Evolutionary conservation across 2,888 invertebrate species (phyloP).

Genomic region (Falcaria lacertinaria): DNA sequence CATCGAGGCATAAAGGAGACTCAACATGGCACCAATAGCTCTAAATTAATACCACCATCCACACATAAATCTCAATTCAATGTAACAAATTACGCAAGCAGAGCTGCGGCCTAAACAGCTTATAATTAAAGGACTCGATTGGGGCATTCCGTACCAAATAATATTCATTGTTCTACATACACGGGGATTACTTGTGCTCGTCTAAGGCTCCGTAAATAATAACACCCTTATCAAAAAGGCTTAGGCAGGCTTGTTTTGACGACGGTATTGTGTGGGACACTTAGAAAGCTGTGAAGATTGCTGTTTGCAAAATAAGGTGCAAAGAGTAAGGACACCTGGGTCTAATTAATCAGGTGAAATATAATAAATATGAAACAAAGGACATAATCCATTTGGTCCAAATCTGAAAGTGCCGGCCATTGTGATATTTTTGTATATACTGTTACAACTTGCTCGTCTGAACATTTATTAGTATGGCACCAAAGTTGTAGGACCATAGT

Average conservation of each 20-base stretch:
- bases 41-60: not conserved
- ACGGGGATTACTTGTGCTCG: constrained; percentile 40
- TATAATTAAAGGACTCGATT: constrained; percentile 1
- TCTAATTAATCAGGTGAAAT: no score
- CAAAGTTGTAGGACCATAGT: no score
- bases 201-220: constrained; percentile 45
- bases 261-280: not conserved
- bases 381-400: no score
- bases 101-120: not conserved
- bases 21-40: not conserved
- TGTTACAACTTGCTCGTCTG: no score
- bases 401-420: no score
- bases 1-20: not conserved
- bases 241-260: constrained; percentile 20
- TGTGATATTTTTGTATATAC: no score
- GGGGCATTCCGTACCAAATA: constrained; percentile 7
- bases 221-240: constrained; percentile 60
- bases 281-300: constrained; percentile 4
- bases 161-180: constrained; percentile 26
- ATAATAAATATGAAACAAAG: no score
- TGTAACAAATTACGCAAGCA: not conserved
- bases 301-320: not conserved
- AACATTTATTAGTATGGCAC: no score
- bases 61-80: not conserved
- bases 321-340: not conserved